phyloP scores from a whole-genome alignment of 2,797 vertebrate species.

The Orientallactaga sibirica region DNA sequence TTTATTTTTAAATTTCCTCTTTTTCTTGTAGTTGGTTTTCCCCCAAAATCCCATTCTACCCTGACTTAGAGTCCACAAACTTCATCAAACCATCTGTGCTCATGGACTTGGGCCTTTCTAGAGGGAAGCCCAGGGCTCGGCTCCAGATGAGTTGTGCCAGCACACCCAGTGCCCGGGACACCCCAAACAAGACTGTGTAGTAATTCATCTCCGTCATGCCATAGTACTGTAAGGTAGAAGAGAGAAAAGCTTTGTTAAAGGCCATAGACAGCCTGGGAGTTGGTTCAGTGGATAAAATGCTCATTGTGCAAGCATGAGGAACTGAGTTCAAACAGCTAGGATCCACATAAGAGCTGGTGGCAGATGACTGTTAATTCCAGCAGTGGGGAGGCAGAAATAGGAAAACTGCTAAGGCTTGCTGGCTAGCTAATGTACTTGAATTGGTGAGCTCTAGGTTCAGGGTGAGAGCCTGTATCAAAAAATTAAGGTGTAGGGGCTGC shows the following conservation, averaged over 20 bases:
- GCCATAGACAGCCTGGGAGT: neutral
- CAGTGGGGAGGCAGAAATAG: too few relatives aligned
- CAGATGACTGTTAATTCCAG: too few relatives aligned
- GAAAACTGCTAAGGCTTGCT: too few relatives aligned
- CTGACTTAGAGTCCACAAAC: constrained; percentile 94
- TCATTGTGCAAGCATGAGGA: too few relatives aligned
- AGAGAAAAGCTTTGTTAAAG: neutral
- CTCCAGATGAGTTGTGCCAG: constrained; percentile 97
- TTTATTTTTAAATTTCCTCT: constrained; percentile 80
- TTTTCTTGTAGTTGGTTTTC: constrained; percentile 51
- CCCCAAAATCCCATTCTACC: constrained; percentile 90
- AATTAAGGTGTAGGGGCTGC: too few relatives aligned
- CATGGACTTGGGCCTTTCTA: constrained; percentile 99
- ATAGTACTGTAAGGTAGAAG: constrained; percentile 91
- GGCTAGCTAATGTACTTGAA: too few relatives aligned
- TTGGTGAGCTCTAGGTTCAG: too few relatives aligned
- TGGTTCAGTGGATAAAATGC: neutral
- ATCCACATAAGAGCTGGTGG: too few relatives aligned
- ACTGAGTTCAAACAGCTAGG: too few relatives aligned
- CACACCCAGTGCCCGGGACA: constrained; percentile 95
- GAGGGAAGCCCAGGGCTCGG: constrained; percentile 95
- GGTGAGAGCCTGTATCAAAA: too few relatives aligned
- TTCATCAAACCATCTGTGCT: constrained; percentile 96
- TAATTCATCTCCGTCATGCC: constrained; percentile 99
- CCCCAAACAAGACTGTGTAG: constrained; percentile 98